phyloP scores from a whole-genome alignment of 2,113 vertebrate species.

The Siniperca chuatsi region DNA sequence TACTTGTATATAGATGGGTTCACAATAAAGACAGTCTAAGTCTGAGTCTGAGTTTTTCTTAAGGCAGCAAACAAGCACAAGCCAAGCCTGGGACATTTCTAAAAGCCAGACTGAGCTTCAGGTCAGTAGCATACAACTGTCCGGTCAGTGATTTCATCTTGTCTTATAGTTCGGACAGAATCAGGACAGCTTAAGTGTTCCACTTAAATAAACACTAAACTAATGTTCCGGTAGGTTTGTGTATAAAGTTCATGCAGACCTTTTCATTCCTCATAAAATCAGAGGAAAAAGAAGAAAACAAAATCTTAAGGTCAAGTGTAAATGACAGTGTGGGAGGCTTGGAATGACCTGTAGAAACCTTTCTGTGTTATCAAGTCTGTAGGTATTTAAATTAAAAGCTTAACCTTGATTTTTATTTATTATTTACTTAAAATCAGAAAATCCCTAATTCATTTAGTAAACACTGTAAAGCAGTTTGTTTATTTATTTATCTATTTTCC shows the following conservation, averaged over 20 bases:
- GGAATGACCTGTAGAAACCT: not conserved
- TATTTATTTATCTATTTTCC: not conserved
- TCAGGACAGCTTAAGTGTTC: not conserved
- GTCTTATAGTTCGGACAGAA: not conserved
- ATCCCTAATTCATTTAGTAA: not conserved
- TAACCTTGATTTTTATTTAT: not conserved
- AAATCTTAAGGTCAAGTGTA: not conserved
- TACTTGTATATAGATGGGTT: no score
- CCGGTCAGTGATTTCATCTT: constrained; percentile 9
- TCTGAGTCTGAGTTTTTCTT: not conserved
- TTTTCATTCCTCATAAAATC: not conserved
- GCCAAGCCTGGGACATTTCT: not conserved
- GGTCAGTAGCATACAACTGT: constrained; percentile 17
- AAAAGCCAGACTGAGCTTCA: constrained; percentile 21
- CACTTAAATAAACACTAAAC: not conserved
- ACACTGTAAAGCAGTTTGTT: not conserved
- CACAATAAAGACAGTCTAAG: no score
- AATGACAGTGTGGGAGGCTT: not conserved
- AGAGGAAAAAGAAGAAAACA: not conserved
- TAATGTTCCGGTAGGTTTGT: not conserved
- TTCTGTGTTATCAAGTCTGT: not conserved
- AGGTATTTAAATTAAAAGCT: not conserved
- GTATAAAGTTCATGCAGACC: not conserved
- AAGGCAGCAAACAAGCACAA: not conserved
- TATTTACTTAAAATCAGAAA: not conserved